These are phyloP conservation scores for Amazona vittata DNA, from an alignment of 2,113 vertebrate genomes.

Conservation along the genomic window DNA sequence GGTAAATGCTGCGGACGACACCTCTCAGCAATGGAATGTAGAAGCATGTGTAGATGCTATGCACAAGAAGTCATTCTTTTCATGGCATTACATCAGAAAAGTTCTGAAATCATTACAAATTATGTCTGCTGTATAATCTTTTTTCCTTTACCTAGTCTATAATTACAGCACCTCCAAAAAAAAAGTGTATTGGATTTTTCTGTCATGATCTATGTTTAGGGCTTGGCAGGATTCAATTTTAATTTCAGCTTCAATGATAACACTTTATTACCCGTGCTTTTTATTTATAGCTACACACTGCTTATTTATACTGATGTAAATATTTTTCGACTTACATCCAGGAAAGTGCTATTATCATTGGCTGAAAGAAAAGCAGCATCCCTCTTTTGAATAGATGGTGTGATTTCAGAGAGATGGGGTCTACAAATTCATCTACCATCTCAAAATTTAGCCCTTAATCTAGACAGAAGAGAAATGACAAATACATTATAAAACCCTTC, in stretches of 20 bases:
- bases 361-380: neutral
- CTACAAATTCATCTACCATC: neutral
- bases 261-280: constrained; percentile 29
- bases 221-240: constrained; percentile 62
- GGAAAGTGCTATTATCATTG: neutral
- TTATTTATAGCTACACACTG: constrained; percentile 42
- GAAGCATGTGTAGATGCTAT: fast-evolving
- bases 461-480: constrained; percentile 15
- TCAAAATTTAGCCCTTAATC: constrained; percentile 9
- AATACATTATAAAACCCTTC: neutral
- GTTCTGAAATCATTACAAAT: constrained; percentile 3
- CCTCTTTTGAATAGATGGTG: neutral
- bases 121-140: neutral
- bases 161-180: constrained; percentile 30
- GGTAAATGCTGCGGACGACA: fast-evolving
- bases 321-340: neutral
- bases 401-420: neutral
- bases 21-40: fast-evolving
- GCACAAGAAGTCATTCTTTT: neutral
- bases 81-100: neutral
- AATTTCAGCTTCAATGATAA: constrained; percentile 64
- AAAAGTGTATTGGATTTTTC: constrained; percentile 21
- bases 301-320: constrained; percentile 43
- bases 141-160: constrained; percentile 1
- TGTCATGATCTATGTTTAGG: neutral